Evolutionary conservation across 2,888 invertebrate species (phyloP).

Genomic region (Iselma pallidipennis): DNA sequence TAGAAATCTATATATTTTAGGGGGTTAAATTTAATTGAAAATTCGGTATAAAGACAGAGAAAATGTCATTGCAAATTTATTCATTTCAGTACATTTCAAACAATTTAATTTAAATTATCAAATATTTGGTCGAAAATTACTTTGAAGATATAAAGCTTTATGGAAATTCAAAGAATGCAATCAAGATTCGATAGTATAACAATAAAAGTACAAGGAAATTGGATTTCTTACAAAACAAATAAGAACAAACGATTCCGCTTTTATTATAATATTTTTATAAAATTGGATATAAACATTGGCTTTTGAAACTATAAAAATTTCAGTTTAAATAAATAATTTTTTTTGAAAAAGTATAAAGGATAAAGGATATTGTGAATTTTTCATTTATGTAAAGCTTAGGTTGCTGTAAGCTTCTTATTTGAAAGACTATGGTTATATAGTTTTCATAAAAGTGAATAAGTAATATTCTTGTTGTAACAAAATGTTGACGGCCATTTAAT

Average conservation of each 20-base stretch:
- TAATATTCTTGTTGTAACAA: too few relatives aligned
- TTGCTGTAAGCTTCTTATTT: too few relatives aligned
- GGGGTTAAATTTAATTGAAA: not conserved
- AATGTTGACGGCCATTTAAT: too few relatives aligned
- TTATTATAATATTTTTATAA: not conserved
- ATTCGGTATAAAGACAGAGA: too few relatives aligned
- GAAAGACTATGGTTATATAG: too few relatives aligned
- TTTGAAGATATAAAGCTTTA: not conserved
- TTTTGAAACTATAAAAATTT: too few relatives aligned
- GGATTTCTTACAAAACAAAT: not conserved
- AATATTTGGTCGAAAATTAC: not conserved
- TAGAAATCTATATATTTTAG: not conserved
- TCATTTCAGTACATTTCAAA: not conserved
- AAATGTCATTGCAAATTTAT: not conserved
- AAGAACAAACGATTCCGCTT: not conserved
- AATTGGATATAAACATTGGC: not conserved
- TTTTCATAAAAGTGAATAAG: too few relatives aligned
- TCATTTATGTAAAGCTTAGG: too few relatives aligned
- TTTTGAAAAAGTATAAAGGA: too few relatives aligned
- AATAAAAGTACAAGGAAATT: not conserved
- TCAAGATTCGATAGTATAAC: not conserved
- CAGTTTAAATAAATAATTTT: too few relatives aligned
- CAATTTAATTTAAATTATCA: not conserved
- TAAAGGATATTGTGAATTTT: too few relatives aligned
- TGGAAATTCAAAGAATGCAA: not conserved